Conservation (phyloP, 2,888 invertebrate species). For the Sphaeridia pumilis region DNA sequence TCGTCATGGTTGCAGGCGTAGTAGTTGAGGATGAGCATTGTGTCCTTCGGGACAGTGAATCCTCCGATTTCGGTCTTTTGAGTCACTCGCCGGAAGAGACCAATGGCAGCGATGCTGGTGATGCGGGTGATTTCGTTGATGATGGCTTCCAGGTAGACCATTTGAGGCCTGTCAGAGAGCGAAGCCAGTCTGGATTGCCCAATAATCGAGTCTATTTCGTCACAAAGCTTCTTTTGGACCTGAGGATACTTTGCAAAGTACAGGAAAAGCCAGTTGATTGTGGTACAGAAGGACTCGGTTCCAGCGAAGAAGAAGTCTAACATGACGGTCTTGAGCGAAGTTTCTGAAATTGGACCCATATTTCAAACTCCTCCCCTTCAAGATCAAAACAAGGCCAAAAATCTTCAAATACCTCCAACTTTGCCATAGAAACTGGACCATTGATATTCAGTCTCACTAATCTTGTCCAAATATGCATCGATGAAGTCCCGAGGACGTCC, state of each 20-base stretch:
- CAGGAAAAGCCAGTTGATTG: constrained; percentile 23
- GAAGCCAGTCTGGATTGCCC: constrained; percentile 17
- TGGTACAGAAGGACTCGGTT: constrained; percentile 23
- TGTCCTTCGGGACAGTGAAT: constrained; percentile 23
- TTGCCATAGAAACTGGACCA: constrained; percentile 20
- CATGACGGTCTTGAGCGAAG: constrained; percentile 15
- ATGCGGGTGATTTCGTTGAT: constrained; percentile 25
- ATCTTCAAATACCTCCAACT: constrained; percentile 15
- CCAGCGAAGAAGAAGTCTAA: constrained; percentile 23
- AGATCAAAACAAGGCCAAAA: neutral
- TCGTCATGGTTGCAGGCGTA: constrained; percentile 24
- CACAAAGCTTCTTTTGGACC: constrained; percentile 21
- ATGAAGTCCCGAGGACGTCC: constrained; percentile 39
- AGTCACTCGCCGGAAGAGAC: constrained; percentile 22
- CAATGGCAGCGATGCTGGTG: constrained; percentile 24
- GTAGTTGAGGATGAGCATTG: constrained; percentile 27
- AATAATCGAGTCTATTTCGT: constrained; percentile 25
- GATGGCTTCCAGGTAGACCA: constrained; percentile 28
- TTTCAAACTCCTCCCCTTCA: neutral
- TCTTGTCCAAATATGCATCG: constrained; percentile 29
- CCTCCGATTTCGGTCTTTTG: constrained; percentile 19
- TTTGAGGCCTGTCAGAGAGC: constrained; percentile 18
- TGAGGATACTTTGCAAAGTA: constrained; percentile 21
- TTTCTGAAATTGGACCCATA: constrained; percentile 5
- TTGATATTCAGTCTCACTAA: constrained; percentile 18